Conservation (phyloP, 1,140 invertebrate species). For the Trichogramma pretiosum region DNA sequence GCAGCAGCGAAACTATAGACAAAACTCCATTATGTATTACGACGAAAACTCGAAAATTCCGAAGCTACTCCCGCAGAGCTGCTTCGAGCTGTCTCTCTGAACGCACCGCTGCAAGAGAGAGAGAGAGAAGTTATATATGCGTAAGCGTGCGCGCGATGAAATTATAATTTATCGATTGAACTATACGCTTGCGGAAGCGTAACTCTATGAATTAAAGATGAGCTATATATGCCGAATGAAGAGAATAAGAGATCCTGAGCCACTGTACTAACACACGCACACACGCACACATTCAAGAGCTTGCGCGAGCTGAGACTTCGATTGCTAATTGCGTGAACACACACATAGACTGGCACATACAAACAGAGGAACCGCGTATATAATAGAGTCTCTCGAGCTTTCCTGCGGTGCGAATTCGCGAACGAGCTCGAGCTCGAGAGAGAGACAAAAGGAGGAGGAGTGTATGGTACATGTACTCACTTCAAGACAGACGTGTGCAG, state of each 20-base stretch:
- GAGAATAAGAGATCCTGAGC: constrained; percentile 2
- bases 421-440: background rate
- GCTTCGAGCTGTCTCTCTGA: too few relatives aligned
- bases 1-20: too few relatives aligned
- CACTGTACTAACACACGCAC: background rate
- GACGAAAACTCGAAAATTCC: too few relatives aligned
- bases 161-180: constrained; percentile 45
- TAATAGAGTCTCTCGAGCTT: too few relatives aligned
- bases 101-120: too few relatives aligned
- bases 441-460: background rate
- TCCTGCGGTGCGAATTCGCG: constrained; percentile 4
- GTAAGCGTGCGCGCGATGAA: constrained; percentile 33
- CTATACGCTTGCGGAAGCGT: constrained; percentile 31
- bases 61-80: too few relatives aligned
- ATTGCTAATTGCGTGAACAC: constrained; percentile 35
- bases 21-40: too few relatives aligned
- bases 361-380: too few relatives aligned
- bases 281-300: background rate
- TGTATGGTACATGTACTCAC: background rate
- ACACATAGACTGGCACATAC: too few relatives aligned
- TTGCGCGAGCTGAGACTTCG: constrained; percentile 18
- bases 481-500: too few relatives aligned
- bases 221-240: constrained; percentile 19
- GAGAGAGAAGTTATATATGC: constrained; percentile 30
- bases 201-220: constrained; percentile 45